Evolutionary conservation across 1,140 invertebrate species (phyloP).

Genomic region (Tetranychus cinnabarinus): DNA sequence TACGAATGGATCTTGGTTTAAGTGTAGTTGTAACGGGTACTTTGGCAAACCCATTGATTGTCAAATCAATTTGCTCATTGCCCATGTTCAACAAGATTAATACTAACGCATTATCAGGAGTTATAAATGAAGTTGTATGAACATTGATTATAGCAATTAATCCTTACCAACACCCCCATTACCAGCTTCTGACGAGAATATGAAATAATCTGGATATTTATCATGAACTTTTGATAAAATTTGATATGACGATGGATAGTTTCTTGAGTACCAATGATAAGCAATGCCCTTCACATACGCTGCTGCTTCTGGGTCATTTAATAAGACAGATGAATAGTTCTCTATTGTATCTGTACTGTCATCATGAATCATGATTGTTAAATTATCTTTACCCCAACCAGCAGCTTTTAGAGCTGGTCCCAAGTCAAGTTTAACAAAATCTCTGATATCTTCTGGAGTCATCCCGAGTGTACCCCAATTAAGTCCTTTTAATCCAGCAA

Average conservation of each 20-base stretch:
- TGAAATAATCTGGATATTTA: slow-evolving; percentile 38
- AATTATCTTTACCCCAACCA: slow-evolving; percentile 17
- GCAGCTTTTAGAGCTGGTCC: slow-evolving; percentile 12
- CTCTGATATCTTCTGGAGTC: not conserved
- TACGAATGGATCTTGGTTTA: no score
- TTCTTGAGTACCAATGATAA: slow-evolving; percentile 45
- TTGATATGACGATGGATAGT: not conserved
- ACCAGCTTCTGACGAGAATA: slow-evolving; percentile 31
- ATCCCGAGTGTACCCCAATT: not conserved
- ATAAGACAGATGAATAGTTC: not conserved
- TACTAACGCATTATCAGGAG: no score
- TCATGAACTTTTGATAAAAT: slow-evolving; percentile 18
- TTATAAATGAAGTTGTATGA: no score
- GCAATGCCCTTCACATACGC: slow-evolving; percentile 4
- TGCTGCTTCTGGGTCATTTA: slow-evolving; percentile 4
- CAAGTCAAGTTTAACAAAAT: slow-evolving; percentile 2
- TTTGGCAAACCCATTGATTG: no score
- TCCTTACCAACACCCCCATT: slow-evolving; percentile 5
- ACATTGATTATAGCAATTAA: no score
- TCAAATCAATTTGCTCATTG: no score
- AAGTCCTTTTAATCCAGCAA: not conserved
- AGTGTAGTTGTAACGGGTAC: no score
- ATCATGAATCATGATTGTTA: slow-evolving; percentile 5
- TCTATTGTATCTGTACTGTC: not conserved
- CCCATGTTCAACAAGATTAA: no score